Evolutionary conservation across 53 echinoderm and acorn worm species (phyloP).

Genomic region (Astropecten irregularis): DNA sequence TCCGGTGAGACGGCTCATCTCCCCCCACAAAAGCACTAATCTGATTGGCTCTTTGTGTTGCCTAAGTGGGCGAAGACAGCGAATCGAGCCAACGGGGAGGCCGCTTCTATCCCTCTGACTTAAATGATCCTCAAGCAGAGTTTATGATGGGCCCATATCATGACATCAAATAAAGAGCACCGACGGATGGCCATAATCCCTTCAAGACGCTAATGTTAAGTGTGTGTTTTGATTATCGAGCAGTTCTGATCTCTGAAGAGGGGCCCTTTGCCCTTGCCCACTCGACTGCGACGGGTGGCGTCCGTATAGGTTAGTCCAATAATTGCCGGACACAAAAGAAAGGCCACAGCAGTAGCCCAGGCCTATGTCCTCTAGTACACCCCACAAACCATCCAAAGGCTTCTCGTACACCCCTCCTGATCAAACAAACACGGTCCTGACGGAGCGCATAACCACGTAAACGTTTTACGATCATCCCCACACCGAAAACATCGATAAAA

Average conservation of each 20-base stretch:
- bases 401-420: too few relatives aligned
- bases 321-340: not conserved
- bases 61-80: constrained; percentile 11
- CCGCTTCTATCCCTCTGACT: not conserved
- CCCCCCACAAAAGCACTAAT: constrained; percentile 22
- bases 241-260: not conserved
- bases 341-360: not conserved
- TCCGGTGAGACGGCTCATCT: constrained; percentile 18
- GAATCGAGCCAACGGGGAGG: not conserved
- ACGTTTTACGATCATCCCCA: not conserved
- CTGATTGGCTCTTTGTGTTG: constrained; percentile 42
- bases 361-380: too few relatives aligned
- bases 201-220: constrained; percentile 34
- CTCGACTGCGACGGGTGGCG: constrained; percentile 28
- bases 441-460: too few relatives aligned
- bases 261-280: not conserved
- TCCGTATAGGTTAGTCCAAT: not conserved
- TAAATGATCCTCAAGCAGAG: constrained; percentile 2
- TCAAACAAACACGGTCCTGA: too few relatives aligned
- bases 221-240: constrained; percentile 43
- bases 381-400: too few relatives aligned
- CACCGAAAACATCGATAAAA: too few relatives aligned
- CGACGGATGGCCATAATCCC: constrained; percentile 13
- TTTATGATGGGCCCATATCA: constrained; percentile 34
- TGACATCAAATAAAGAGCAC: constrained; percentile 19